These are phyloP conservation scores for Protosalanx chinensis DNA, from an alignment of 2,797 vertebrate genomes.

Conservation along the genomic window DNA sequence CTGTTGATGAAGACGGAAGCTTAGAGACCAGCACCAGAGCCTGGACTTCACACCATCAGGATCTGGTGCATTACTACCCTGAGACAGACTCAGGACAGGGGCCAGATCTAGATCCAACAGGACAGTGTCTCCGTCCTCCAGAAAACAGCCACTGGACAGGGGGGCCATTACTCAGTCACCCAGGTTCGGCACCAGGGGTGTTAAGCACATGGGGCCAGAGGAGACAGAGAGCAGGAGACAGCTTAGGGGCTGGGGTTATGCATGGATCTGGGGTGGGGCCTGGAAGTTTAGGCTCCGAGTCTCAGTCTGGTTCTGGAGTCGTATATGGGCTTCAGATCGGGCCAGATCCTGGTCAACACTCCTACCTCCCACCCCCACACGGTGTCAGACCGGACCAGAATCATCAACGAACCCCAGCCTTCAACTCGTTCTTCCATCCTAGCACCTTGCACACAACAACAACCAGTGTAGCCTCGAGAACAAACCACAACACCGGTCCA, in stretches of 20 bases:
- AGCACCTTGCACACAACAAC: not conserved
- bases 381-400: not conserved
- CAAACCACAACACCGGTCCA: not conserved
- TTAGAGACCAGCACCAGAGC: not conserved
- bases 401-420: not conserved
- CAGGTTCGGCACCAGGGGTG: not conserved
- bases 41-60: not conserved
- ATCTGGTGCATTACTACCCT: not conserved
- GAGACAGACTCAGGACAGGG: not conserved
- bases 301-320: no score
- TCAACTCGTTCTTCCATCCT: not conserved
- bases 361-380: not conserved
- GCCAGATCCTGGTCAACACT: not conserved
- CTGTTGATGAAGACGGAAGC: not conserved
- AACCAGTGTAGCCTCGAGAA: no score
- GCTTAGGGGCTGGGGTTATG: not conserved
- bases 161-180: not conserved
- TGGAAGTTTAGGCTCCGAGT: not conserved
- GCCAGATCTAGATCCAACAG: not conserved
- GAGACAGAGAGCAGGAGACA: not conserved
- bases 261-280: not conserved
- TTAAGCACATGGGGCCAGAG: not conserved
- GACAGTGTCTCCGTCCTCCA: not conserved
- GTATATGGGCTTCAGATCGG: not conserved
- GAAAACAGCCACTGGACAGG: slow-evolving; percentile 3